Conservation (phyloP, 2,888 invertebrate species). For the Cremastinae sp. region DNA sequence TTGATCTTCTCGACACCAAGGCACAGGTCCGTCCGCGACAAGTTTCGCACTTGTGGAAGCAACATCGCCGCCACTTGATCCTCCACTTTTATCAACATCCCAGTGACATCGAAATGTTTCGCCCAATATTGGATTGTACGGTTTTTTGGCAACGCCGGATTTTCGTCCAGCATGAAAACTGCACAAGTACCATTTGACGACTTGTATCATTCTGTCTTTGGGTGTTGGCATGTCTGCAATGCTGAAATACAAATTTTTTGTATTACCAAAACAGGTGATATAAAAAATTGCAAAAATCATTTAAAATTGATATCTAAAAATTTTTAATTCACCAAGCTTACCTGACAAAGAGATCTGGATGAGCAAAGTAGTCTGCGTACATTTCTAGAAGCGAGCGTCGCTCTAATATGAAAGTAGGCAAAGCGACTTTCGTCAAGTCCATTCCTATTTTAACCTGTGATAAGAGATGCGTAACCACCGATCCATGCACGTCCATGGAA, state of each 20-base stretch:
- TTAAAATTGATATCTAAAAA: not conserved
- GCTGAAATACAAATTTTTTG: constrained; percentile 83
- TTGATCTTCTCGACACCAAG: constrained; percentile 94
- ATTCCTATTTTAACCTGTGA: constrained; percentile 99
- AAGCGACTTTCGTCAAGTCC: constrained; percentile 99
- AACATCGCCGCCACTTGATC: constrained; percentile 33
- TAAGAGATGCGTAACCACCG: constrained; percentile 96
- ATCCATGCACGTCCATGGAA: constrained; percentile 97
- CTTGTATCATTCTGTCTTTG: constrained; percentile 95
- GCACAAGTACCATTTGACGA: constrained; percentile 97
- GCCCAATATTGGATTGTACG: constrained; percentile 98
- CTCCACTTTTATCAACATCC: constrained; percentile 83
- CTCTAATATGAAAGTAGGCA: constrained; percentile 99
- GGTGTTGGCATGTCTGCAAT: constrained; percentile 94
- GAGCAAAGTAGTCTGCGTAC: constrained; percentile 99
- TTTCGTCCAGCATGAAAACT: constrained; percentile 99
- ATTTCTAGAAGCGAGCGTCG: constrained; percentile 98
- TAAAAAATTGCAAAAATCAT: not conserved
- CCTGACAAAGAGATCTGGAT: constrained; percentile 97
- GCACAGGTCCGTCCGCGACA: constrained; percentile 91
- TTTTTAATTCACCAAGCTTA: constrained; percentile 77
- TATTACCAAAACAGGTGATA: too few relatives aligned
- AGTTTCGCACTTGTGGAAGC: constrained; percentile 61
- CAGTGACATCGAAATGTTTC: constrained; percentile 96
- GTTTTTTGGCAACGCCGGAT: constrained; percentile 98